Evolutionary conservation across 1,140 invertebrate genomes (phyloP).

Genomic region (Aleiodes sp.): DNA sequence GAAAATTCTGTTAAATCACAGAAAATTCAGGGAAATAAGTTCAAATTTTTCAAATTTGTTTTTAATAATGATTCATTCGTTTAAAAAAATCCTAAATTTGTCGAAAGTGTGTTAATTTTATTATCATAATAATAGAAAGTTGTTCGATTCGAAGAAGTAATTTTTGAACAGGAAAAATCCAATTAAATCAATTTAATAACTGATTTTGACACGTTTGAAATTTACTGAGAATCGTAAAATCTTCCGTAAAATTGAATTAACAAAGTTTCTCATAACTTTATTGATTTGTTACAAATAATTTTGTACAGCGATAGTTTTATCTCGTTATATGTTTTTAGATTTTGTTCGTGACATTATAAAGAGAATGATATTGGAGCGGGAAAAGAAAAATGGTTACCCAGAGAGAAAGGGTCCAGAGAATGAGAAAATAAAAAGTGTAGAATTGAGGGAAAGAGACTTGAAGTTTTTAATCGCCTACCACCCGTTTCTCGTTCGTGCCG

Average conservation of each 20-base stretch:
- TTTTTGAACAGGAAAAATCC: too few species aligned
- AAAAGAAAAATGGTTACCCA: conserved; percentile 2
- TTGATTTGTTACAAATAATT: not conserved
- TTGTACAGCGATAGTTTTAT: conserved; percentile 7
- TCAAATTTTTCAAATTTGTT: too few species aligned
- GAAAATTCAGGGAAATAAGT: too few species aligned
- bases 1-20: too few species aligned
- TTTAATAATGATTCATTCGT: too few species aligned
- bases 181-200: not conserved
- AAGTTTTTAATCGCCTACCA: conserved; percentile 12
- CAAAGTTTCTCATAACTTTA: conserved; percentile 1
- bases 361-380: not conserved
- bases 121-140: too few species aligned
- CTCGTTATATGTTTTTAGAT: not conserved
- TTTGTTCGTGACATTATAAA: conserved; percentile 4
- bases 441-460: not conserved
- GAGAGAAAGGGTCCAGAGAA: not conserved
- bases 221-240: not conserved
- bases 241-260: not conserved
- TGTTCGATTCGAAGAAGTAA: too few species aligned
- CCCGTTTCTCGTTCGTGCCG: conserved; percentile 7
- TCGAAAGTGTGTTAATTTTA: too few species aligned
- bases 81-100: too few species aligned
- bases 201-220: not conserved
- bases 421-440: too few species aligned